Evolutionary conservation across 2,888 invertebrate genomes (phyloP), one percentile per base, ranked within the genome.

Genomic region (Pheosia tremula): DNA sequence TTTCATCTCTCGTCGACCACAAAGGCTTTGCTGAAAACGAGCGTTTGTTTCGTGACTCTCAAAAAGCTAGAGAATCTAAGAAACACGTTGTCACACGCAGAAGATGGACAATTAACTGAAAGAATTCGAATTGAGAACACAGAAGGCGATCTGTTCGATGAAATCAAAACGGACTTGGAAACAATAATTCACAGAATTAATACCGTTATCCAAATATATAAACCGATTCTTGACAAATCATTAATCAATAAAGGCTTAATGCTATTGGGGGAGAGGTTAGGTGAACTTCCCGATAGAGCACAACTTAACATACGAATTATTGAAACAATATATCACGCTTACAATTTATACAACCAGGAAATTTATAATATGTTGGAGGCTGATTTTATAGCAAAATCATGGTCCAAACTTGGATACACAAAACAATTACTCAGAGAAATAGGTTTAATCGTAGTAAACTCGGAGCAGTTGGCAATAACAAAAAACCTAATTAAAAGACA

Each of bases 151-250:
- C 24, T 39, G 36, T 67, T 58, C 54, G 11, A 3, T 6, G 13
- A 58, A 0, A 11, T 68, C 2, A 52, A 53, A 4, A 2, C 39
- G 24, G 13, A 62, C 52, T 52, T 62, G 3, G 24, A 47, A 24
- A 52, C 41, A 24, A 24, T 59, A 9, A 24, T 52, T 13, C 11
- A 53, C 6, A 4, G 3, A 3, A 49, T 64, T 10, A 47, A 53
- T 55, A 9, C 52, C 2, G 36, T 68, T 11, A 38, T 62, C 37
- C 13, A 60, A n/a, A 52, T 68, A 11, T 60, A 50, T 39, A 62
- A 58, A 50, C 10, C 4, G 5, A 57, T 62, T 10, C 57, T 68
- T 43, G 60, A 69, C 60, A 65, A 69, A 50, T 57, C 57, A 3
- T 52, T 62, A 11, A 53, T 68, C 13, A 38, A 62, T 8, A 65